Base-by-base conservation (phyloP, 30 jellyfish, hydroid and myxozoan genomes). In the Hydra vulgaris region DNA sequence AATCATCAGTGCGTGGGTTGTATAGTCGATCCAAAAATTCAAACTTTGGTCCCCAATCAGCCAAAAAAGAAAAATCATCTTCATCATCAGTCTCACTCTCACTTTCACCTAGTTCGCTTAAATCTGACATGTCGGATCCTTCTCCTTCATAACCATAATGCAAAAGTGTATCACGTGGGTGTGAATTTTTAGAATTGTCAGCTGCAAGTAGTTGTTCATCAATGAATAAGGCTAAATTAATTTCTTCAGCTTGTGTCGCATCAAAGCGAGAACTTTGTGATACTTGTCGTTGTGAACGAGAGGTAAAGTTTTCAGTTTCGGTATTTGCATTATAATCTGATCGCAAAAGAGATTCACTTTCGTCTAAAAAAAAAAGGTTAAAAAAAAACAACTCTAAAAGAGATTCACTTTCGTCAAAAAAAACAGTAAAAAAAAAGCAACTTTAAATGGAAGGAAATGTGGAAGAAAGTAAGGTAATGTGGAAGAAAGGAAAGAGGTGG, bases 101-200 rank as follows among this genome's bases (percentile, higher is more conserved):
- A 74, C 96, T 87, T 77, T 94, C 99, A 7, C 98, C 98, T 0
- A 94, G 85, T 71, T 94, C 99, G 73, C 99, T 94, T 76, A 94
- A 87, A 81, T 94, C 99, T 53, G 88, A 96, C 54, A 94, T 95
- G 53, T 94, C 99, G 1, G 96, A 87, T n/a, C 96, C 99, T 76
- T 94, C 96, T 15, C 99, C 99, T 82, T 94, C 99, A 89, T 94
- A 94, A 73, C 99, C 99, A 74, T 94, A 94, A 73, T 94, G 99
- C 79, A 94, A 86, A 78, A 94, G 83, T 67, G 99, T 94, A 79
- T 94, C 99, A 25, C 96, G 74, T 4, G 99, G 99, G 75, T 94
- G 85, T 72, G 95, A 90, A 40, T 96, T 94, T 74, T 94, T 96
- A 54, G 88, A 96, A 67, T 81, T 82, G 66, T 94, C 90, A 1